phyloP scores from a whole-genome alignment of 2,113 vertebrate genomes.

The Oncorhynchus kisutch region DNA sequence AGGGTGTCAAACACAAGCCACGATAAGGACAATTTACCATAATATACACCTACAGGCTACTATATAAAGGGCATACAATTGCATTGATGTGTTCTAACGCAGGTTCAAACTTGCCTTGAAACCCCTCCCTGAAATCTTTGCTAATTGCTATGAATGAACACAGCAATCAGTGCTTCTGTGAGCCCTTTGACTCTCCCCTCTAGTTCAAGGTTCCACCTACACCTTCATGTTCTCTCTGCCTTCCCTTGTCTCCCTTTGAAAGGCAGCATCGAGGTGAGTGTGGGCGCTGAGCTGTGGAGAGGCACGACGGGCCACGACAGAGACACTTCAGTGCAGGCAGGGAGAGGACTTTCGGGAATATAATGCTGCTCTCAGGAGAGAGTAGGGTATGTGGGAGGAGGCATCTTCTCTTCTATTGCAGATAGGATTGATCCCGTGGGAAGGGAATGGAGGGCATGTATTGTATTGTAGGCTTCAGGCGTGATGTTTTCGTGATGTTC shows the following conservation, averaged over 20 bases:
- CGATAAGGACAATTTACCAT: neutral
- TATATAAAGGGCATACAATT: neutral
- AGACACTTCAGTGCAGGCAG: slow-evolving; percentile 55
- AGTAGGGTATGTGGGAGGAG: slow-evolving; percentile 52
- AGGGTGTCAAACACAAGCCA: neutral
- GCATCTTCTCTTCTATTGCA: slow-evolving; percentile 17
- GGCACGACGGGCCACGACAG: slow-evolving; percentile 44
- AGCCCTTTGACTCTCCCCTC: slow-evolving; percentile 33
- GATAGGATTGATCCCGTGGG: slow-evolving; percentile 27
- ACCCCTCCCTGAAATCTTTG: neutral
- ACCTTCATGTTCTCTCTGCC: slow-evolving; percentile 42
- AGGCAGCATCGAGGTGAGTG: slow-evolving; percentile 51
- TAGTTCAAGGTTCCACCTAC: slow-evolving; percentile 46
- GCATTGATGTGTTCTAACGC: neutral
- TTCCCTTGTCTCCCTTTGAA: slow-evolving; percentile 57
- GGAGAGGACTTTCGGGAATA: slow-evolving; percentile 47
- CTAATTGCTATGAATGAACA: neutral
- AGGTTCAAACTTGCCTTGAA: neutral
- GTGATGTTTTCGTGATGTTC: slow-evolving; percentile 31
- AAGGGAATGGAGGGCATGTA: neutral
- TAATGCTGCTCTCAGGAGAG: slow-evolving; percentile 46
- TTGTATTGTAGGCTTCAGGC: slow-evolving; percentile 3
- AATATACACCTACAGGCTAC: neutral
- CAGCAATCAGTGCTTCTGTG: slow-evolving; percentile 20
- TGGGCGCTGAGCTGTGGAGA: slow-evolving; percentile 61